Base-by-base conservation (phyloP, 2,888 invertebrate species). In the Sinhomidia bicolor region DNA sequence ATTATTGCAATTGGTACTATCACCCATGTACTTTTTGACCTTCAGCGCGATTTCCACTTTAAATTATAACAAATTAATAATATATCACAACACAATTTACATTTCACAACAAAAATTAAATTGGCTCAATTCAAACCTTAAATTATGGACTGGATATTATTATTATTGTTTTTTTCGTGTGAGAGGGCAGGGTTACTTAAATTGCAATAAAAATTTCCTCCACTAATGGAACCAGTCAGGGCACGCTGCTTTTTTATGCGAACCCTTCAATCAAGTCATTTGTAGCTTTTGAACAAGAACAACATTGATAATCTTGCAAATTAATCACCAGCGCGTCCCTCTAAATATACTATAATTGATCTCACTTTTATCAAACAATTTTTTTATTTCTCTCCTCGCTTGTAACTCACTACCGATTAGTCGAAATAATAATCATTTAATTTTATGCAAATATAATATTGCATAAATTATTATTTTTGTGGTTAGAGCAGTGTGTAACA, bases 221-320 rank as follows among this genome's bases (percentile, higher is more conserved):
- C 12, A 36, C 57, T 79, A 79, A 81, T 62, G 47, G 29, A 65
- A 12, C 80, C 41, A 60, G 23, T 62, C 44, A 26, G 4, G 36
- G 17, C 5, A 41, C 60, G 10, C 20, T 65, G 65, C 60, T 74
- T 44, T 44, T 71, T 1, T 44, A 41, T 54, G 82, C 26, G 71
- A 54, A 47, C 17, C 82, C 71, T 29, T 60, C 76, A 74, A 60
- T 84, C 71, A 84, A 74, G 71, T 74, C 84, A 74, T 84, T 84
- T 71, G 71, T 71, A 47, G 47, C 47, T 44, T 47, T 74, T 76
- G 76, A 76, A 76, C 76, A 76, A 76, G 76, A 51, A 76, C 76
- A 76, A 76, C 76, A 76, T 76, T 32, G 51, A n/a, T 76, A 74
- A 74, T 47, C 47, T 44, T 5, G 10, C 32, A 76, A 76, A 76